phyloP scores from a whole-genome alignment of 1,140 invertebrate genomes.

The Drosophila teissieri region DNA sequence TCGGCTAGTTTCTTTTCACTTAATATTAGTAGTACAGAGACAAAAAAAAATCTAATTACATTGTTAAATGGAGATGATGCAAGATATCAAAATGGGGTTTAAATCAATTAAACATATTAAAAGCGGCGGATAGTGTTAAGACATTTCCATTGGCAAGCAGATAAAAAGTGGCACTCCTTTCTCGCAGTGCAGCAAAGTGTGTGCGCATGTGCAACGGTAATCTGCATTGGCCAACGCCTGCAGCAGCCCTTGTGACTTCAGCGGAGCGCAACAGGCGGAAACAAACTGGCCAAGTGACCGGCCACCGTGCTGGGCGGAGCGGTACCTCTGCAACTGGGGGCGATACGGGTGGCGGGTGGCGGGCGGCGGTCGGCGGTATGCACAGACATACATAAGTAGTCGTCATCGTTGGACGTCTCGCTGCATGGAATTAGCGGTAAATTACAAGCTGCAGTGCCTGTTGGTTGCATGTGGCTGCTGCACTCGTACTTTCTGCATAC shows the following conservation, averaged over 20 bases:
- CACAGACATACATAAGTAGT: neutral
- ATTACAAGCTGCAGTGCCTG: constrained; percentile 62
- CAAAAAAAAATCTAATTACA: neutral
- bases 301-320: constrained; percentile 1
- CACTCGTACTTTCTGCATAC: constrained; percentile 54
- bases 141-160: too few species aligned
- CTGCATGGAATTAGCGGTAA: constrained; percentile 78
- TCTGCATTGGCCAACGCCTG: constrained; percentile 37
- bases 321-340: neutral
- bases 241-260: constrained; percentile 29
- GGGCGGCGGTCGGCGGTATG: neutral
- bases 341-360: neutral
- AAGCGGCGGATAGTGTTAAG: too few species aligned
- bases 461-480: constrained; percentile 39
- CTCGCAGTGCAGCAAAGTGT: neutral
- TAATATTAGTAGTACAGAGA: neutral
- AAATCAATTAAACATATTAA: too few species aligned
- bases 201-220: constrained; percentile 41
- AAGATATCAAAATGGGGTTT: too few species aligned
- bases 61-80: neutral
- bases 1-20: constrained; percentile 1
- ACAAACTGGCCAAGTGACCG: constrained; percentile 57
- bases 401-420: constrained; percentile 50
- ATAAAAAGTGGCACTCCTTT: neutral
- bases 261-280: constrained; percentile 69